Base-by-base conservation (phyloP, 2,888 invertebrate species). In the Amiota communis region DNA sequence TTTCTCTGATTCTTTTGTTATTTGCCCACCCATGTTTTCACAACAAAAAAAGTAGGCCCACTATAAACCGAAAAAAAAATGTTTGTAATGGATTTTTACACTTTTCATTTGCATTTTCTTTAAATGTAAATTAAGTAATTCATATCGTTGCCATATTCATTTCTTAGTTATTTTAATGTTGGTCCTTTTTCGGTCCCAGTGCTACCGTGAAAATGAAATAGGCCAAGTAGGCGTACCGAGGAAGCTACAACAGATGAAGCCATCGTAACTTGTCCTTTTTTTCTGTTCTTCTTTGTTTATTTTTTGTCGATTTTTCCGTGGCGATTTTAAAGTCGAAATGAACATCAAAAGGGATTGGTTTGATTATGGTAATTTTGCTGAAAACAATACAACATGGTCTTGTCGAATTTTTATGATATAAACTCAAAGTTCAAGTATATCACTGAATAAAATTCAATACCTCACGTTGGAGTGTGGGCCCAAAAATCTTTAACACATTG, bases 51-150 rank as follows among this genome's bases (percentile, higher is more conserved):
- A 23, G n/a, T 15, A 65, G 36, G 48, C 61, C 59, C 64, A 63
- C 75, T 77, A 36, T 36, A 36, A 36, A 6, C 36, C 1, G 3
- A 36, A 36, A 36, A 36, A 36, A 36, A 36, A 36, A 36, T 36
- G 3, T 2, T 82, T 79, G 77, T 80, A 76, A 80, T 78, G 59
- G 77, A 76, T 49, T 65, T 61, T 65, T 17, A 15, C 49, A 11
- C 53, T n/a, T 6, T 23, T 63, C 36, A 23, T 51, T 83, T 81
- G 79, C 76, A 83, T 80, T 80, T 84, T 81, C 80, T 80, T 81
- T 83, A 83, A 86, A 86, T 86, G 85, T 86, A 86, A 86, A 86
- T 85, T 84, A 86, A 86, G 84, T 83, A 79, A 77, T 79, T 20
- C 20, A 15, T 53, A 8, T 53, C 15, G 53, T 12, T 53, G 13